These are phyloP conservation scores for Rotaria magnacalcarata DNA, from an alignment of 2,888 invertebrate species.

Conservation along the genomic window DNA sequence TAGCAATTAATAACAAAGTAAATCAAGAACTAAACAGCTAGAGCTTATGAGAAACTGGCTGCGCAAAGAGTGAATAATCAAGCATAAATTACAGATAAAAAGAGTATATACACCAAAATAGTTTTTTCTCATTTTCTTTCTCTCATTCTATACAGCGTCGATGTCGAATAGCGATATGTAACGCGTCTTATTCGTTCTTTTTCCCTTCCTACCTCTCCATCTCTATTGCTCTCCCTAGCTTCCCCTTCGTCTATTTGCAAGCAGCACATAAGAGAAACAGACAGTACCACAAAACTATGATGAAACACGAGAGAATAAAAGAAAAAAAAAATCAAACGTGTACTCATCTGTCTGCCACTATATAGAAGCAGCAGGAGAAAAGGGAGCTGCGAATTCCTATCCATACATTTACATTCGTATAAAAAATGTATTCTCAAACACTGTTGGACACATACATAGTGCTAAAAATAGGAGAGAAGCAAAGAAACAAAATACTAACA, in stretches of 20 bases:
- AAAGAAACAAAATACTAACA: not conserved
- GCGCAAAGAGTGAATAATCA: not conserved
- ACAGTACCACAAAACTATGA: not conserved
- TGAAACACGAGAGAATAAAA: not conserved
- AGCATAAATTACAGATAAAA: slow-evolving; percentile 11
- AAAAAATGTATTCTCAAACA: not conserved
- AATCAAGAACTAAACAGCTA: not conserved
- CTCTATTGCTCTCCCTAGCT: not conserved
- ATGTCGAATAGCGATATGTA: not conserved
- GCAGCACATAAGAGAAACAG: not conserved
- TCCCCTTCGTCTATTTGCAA: not conserved
- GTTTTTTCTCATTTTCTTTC: not conserved
- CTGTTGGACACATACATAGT: not conserved
- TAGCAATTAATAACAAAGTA: not conserved
- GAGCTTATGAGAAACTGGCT: not conserved
- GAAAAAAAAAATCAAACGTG: not conserved
- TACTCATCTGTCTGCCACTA: not conserved
- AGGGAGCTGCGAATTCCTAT: not conserved
- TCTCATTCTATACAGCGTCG: not conserved
- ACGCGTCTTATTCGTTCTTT: not conserved
- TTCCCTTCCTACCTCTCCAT: not conserved
- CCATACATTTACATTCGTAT: not conserved
- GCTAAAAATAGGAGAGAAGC: not conserved
- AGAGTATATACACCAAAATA: not conserved
- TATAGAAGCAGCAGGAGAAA: not conserved